Base-by-base conservation (phyloP, 1,140 invertebrate species). In the Archivesica marissinica region DNA sequence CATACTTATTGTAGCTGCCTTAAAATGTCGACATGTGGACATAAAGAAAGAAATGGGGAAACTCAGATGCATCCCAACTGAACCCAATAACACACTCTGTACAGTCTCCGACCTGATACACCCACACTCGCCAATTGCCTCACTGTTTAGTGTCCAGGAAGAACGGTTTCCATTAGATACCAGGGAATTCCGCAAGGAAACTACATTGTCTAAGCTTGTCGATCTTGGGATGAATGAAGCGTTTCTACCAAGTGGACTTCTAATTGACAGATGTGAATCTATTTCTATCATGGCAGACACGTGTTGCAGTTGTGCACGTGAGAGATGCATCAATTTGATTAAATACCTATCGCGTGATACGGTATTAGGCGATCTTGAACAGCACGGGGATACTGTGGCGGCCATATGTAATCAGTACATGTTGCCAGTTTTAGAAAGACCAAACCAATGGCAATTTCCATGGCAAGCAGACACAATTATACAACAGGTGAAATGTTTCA, bases 171-270 rank as follows among this genome's bases (percentile, higher is more conserved):
- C 68, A 44, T 1, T 20, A 28, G 52, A 33, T 2, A 30, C 25
- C n/a, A 35, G 9, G 2, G 20, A 41, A 20, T 83, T 86, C 39
- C 28, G 35, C 30, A 15, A 47, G 1, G 23, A 50, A 6, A 50
- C 64, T 15, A 13, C 47, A 20, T 23, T 87, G 20, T 13, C 38
- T 23, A 41, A 20, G 13, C 54, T 90, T 15, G 13, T 35, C 9
- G 13, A 66, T 0, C 68, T 88, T 11, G 87, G 87, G 0, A 90
- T 90, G 89, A 61, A 68, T 30, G 79, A 25, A 41, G 68, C 86
- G 38, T 50, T 44, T 20, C 28, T 90, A 25, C 30, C 59, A 7
- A 54, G 44, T 35, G 35, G 86, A 17, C 30, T 82, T 38, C 44
- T 90, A 23, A 25, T 85, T 39, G 72, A 89, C 28, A 80, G 89